Evolutionary conservation across 2,888 invertebrate species (phyloP), one percentile per base, ranked within the genome.

Genomic region (Ypsolopha scabrella): DNA sequence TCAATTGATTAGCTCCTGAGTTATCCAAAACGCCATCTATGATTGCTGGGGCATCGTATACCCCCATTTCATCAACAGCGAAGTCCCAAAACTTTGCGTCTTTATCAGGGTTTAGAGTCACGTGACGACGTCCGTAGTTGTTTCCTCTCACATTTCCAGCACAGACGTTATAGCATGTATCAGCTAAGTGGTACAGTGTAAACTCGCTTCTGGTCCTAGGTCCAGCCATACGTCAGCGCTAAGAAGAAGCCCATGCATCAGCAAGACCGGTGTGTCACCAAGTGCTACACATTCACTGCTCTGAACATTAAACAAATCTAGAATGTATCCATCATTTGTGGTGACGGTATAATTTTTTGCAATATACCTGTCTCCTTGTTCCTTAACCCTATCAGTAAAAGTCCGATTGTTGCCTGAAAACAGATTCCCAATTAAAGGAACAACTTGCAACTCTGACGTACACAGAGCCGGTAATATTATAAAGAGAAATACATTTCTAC

Each of bases 11-110:
- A 7, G 52, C 39, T 45, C 51, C 41, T 10, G 54, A 55, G 7
- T 52, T n/a, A 7, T 51, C 48, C 37, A 58, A 55, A 1, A 59
- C 48, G 39, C 91, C 89, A 63, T 94, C 90, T 49, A 95, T 86
- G 65, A 85, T 89, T 0, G 94, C 92, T 11, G 95, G 94, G 36
- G 95, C 62, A 76, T 96, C 96, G 64, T 91, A 90, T 7, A 88
- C 60, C 0, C 91, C 94, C 88, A 94, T 92, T 76, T 96, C 93
- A 61, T 95, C 91, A 88, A 91, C 95, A 63, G 93, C 93, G 43
- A 61, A 62, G 43, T 59, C 57, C 92, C 91, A 91, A 73, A 88
- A 93, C 52, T 80, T 68, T 6, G 78, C 61, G 47, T 88, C 80
- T 2, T 75, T 69, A 14, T 51, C 51, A 6, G 76, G 69, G 14